Base-by-base conservation (phyloP, 2,113 vertebrate species). In the Spheniscus mendiculus region DNA sequence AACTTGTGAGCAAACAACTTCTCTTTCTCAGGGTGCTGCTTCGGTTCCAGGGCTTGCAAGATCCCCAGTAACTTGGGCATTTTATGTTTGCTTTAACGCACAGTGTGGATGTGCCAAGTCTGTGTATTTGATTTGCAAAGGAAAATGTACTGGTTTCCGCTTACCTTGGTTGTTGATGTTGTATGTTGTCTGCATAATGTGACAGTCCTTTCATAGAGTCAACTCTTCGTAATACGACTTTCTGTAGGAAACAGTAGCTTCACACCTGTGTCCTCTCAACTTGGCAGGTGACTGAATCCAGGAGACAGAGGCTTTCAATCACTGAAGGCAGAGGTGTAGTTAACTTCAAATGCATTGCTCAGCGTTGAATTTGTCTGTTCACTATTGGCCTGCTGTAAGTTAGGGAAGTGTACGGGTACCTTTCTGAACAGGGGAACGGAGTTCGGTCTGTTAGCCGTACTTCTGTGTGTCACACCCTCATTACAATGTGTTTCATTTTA, bases 401-500 rank as follows among this genome's bases (percentile, higher is more conserved):
- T 53, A 36, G 36, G 61, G 47, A 47, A 74, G 23, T 9, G 18
- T 49, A 73, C 16, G 44, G 42, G 34, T 76, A 56, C 70, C 66
- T 85, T 70, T 92, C 61, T 78, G 69, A 90, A 53, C 32, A 80
- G 58, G 49, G 67, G 55, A 83, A 45, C 25, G 65, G 79, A 58
- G 56, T 84, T 91, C 7, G 15, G 20, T 89, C 92, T 92, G 40
- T 85, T 92, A 88, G 72, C 79, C 83, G 69, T 66, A 61, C 34
- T 91, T 96, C 65, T 90, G 77, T 44, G 55, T 88, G 63, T 93
- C 86, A 62, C 76, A 61, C 74, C 53, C 85, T 86, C 82, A 92
- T 96, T 96, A 87, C 72, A 96, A 89, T 94, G 83, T 92, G 90
- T 93, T 96, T 95, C 80, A 94, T 95, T 96, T 96, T 89, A 69